Conservation (phyloP, 2,888 invertebrate species). For the Herminia tarsipennalis region DNA sequence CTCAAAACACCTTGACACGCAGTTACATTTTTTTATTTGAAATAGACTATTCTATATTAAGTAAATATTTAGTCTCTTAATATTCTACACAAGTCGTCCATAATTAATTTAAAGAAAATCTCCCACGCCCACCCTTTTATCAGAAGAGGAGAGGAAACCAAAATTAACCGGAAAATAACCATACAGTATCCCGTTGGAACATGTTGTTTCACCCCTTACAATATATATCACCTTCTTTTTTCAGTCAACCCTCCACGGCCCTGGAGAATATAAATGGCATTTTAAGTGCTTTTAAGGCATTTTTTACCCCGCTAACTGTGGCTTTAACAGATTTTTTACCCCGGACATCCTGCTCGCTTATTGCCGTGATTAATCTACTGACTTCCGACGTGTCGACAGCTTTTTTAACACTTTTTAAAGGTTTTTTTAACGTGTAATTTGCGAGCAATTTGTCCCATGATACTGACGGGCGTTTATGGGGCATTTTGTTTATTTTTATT, state of each 20-base stretch:
- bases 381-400: constrained; percentile 38
- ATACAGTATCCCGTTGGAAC: constrained; percentile 33
- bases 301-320: constrained; percentile 56
- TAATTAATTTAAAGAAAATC: constrained; percentile 3
- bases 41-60: no score
- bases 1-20: no score
- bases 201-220: constrained; percentile 23
- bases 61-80: no score
- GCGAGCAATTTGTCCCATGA: constrained; percentile 19
- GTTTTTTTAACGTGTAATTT: constrained; percentile 21
- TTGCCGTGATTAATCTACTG: constrained; percentile 67
- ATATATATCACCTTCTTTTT: constrained; percentile 46
- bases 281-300: constrained; percentile 63
- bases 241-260: constrained; percentile 37
- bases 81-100: background rate
- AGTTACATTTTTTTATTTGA: no score
- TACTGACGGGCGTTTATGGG: constrained; percentile 7
- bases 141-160: constrained; percentile 18
- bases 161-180: constrained; percentile 47
- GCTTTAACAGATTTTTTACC: constrained; percentile 70
- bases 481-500: constrained; percentile 15
- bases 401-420: constrained; percentile 18
- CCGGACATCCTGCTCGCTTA: constrained; percentile 56
- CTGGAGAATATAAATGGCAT: constrained; percentile 61
- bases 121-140: constrained; percentile 4